Base-by-base conservation (phyloP, 2,797 vertebrate genomes). In the Malacoraja senta region DNA sequence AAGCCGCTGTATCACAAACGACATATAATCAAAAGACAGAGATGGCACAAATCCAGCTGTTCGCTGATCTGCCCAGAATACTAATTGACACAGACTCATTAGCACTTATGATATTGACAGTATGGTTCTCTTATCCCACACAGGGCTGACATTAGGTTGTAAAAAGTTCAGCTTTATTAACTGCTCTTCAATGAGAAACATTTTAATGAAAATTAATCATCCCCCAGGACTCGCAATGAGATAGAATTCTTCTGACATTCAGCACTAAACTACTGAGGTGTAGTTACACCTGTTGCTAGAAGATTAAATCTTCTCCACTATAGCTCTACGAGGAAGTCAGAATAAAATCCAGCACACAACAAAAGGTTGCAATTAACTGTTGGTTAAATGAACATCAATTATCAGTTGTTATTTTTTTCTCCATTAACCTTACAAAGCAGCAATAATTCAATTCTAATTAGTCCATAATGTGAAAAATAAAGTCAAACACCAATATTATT, bases 191-290 rank as follows among this genome's bases (percentile, higher is more conserved):
- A 88, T 68, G 61, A 21, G 2, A 88, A 9, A 19, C 19, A 63
- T 65, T 65, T 88, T 88, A 13, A 35, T 88, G 63, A 88, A 88
- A 88, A 88, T 35, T 65, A 88, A 61, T 88, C 58, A 63, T 86
- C 83, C 6, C 2, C n/a, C 84, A 35, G 9, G 13, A 8, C 26
- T 83, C 58, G 1, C 81, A 61, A 61, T 29, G 81, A 17, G 61
- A 65, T 61, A 88, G 8, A 35, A 35, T 68, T 88, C n/a, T 35
- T 88, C 32, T 68, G 17, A 88, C n/a, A 35, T 35, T 8, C n/a
- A 88, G 9, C 8, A 68, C n/a, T n/a, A 12, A n/a, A 61, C 26
- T 0, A 68, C 29, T 65, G 32, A 19, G 63, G n/a, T 32, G 6
- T 8, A 0, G n/a, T 10, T 68, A n/a, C 63, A 68, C 68, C 84